Evolutionary conservation across 2,888 invertebrate species (phyloP).

Genomic region (Emmelina monodactyla): DNA sequence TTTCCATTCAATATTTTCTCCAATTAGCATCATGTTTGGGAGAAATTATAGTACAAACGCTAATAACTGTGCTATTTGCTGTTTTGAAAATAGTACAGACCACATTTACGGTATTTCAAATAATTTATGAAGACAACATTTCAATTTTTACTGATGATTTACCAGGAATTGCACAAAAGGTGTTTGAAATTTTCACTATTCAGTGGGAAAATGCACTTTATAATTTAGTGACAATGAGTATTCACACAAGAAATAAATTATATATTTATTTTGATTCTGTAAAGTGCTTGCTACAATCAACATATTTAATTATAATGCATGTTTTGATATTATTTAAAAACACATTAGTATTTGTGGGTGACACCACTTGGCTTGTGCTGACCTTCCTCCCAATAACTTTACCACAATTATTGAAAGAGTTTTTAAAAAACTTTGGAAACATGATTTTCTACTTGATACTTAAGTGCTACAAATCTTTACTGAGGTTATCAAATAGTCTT

Average conservation of each 20-base stretch:
- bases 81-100: conserved; percentile 23
- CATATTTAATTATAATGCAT: conserved; percentile 28
- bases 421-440: conserved; percentile 25
- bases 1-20: conserved; percentile 31
- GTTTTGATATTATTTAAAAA: conserved; percentile 31
- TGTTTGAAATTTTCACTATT: conserved; percentile 18
- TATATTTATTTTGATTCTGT: conserved; percentile 20
- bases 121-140: conserved; percentile 53
- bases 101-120: conserved; percentile 36
- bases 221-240: conserved; percentile 20
- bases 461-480: conserved; percentile 36
- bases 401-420: conserved; percentile 31
- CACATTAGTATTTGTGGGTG: conserved; percentile 36
- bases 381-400: conserved; percentile 50
- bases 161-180: conserved; percentile 28
- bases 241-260: conserved; percentile 22
- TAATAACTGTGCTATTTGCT: conserved; percentile 25
- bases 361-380: conserved; percentile 43
- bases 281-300: conserved; percentile 23
- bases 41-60: conserved; percentile 35
- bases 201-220: conserved; percentile 23
- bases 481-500: conserved; percentile 46
- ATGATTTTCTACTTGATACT: conserved; percentile 22
- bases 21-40: conserved; percentile 38
- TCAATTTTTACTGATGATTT: conserved; percentile 43